A percentile compares a stretch with the other conserved stretches of the same genome.
phyloP scores from a whole-genome alignment of 2,797 vertebrate genomes.

The Vireo griseus region DNA sequence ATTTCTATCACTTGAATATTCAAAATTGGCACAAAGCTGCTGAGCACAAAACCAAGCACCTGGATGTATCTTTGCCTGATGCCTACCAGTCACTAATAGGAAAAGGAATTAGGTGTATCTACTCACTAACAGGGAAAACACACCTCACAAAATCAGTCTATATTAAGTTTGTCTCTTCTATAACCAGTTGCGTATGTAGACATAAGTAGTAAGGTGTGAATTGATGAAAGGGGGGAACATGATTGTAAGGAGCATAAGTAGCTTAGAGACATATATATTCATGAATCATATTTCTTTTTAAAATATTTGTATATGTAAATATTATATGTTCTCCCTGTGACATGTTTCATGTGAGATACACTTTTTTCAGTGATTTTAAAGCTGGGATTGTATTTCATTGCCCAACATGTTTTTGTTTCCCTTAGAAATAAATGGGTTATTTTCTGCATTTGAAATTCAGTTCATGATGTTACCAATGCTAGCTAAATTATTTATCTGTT shows the following conservation, averaged over 20 bases:
- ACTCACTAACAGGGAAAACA: neutral
- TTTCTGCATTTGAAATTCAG: neutral
- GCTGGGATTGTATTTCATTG: neutral
- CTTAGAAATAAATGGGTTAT: neutral
- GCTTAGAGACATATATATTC: neutral
- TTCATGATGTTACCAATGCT: neutral
- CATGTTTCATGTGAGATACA: neutral
- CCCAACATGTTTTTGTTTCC: neutral
- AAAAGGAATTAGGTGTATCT: neutral
- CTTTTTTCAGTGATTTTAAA: neutral
- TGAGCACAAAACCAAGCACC: neutral
- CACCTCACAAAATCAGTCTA: neutral
- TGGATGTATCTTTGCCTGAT: neutral
- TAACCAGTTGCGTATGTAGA: neutral
- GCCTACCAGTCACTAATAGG: neutral
- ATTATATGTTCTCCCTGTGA: neutral
- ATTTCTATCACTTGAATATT: neutral
- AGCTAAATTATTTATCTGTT: neutral
- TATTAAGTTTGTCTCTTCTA: neutral
- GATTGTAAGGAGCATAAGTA: neutral
- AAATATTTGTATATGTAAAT: neutral
- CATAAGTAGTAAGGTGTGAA: neutral
- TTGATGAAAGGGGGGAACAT: neutral
- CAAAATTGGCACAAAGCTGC: neutral
- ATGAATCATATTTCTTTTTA: accelerated